phyloP scores from a whole-genome alignment of 1,140 invertebrate genomes.

The Nephotettix cincticeps region DNA sequence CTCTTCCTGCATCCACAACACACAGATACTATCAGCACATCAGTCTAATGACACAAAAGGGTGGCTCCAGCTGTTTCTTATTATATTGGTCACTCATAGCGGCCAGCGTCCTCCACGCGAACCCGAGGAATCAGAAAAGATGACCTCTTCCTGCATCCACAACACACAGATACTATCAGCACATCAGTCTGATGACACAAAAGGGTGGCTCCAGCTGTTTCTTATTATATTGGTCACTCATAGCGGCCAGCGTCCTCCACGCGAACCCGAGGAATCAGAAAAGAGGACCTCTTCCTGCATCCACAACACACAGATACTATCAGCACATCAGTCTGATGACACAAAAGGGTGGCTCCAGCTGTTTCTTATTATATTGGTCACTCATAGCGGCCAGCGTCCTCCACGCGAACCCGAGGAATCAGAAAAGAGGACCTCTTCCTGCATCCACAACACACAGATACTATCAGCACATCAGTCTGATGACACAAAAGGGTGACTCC shows the following conservation, averaged over 20 bases:
- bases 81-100: conserved; percentile 49
- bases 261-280: conserved; percentile 68
- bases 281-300: conserved; percentile 69
- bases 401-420: conserved; percentile 64
- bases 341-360: conserved; percentile 52
- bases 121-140: conserved; percentile 71
- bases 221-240: too few species aligned
- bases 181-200: too few species aligned
- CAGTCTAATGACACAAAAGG: too few species aligned
- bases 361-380: too few species aligned
- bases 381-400: conserved; percentile 72
- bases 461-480: too few species aligned
- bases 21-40: background rate
- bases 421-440: conserved; percentile 76
- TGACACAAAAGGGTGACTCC: conserved; percentile 49
- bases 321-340: too few species aligned
- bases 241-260: conserved; percentile 69
- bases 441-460: conserved; percentile 15
- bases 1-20: conserved; percentile 58
- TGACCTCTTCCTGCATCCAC: conserved; percentile 63
- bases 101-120: conserved; percentile 64
- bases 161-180: background rate
- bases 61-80: too few species aligned
- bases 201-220: conserved; percentile 55
- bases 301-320: conserved; percentile 6